Base-by-base conservation (phyloP, 2,797 vertebrate species). In the Fringilla coelebs region DNA sequence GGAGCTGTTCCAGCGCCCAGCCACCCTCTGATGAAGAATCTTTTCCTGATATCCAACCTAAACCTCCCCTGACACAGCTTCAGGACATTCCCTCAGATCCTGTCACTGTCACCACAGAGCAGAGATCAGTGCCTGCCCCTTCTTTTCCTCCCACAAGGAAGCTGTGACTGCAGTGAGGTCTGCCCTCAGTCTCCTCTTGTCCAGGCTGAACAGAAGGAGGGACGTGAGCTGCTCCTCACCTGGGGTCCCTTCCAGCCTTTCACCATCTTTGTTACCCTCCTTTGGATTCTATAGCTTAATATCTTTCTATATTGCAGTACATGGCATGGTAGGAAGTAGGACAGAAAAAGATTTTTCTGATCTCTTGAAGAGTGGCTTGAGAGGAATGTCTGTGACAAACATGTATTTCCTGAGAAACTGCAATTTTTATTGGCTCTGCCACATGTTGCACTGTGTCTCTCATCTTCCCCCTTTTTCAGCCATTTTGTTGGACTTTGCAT, bases 141-240 rank as follows among this genome's bases (percentile, higher is more conserved):
- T 13, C 58, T 48, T 4, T 41, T 8, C 5, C 29, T 2, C 26
- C 31, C 43, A 2, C 0, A 0, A 45, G 26, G 26, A 28, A 34
- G 11, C 0, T 51, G 45, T 10, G 5, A 1, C 21, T 58, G 52
- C 62, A 43, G 2, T 36, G 45, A 21, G 32, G 3, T 51, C 26
- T 74, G 21, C 4, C 9, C 45, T 85, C 21, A 32, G 11, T 43
- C 18, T 29, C 8, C 32, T 85, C 51, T 9, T 54, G 51, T 52
- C 29, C 51, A 54, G 51, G 51, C 48, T 58, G 82, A 18, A 13
- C 61, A 22, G 71, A 10, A 14, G 32, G 3, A 60, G 72, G 11
- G 54, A 15, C 18, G 45, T 60, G 1, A 67, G 54, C 15, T 2
- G 2, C 28, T 51, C 2, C 38, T 75, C 72, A 19, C 1, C 1